phyloP scores from a whole-genome alignment of 2,113 vertebrate genomes.

The Osmerus mordax region DNA sequence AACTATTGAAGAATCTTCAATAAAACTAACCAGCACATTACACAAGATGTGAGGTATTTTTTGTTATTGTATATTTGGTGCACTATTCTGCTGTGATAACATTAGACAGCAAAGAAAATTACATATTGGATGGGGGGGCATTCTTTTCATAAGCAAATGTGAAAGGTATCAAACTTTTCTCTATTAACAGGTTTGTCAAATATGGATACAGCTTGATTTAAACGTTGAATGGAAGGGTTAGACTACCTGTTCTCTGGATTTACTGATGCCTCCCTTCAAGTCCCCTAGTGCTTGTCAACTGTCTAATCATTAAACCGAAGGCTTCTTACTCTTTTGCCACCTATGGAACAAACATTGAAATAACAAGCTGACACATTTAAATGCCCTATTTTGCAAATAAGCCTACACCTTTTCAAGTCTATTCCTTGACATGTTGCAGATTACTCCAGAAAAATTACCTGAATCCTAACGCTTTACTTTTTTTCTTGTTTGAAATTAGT shows the following conservation, averaged over 20 bases:
- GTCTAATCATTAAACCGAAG: constrained; percentile 21
- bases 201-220: background rate
- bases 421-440: background rate
- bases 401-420: background rate
- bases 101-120: too few species aligned
- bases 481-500: too few species aligned
- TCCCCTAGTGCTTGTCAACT: constrained; percentile 2
- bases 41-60: background rate
- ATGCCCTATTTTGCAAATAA: constrained; percentile 5
- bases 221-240: background rate
- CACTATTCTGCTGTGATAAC: too few species aligned
- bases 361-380: constrained; percentile 44
- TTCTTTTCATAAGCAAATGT: background rate
- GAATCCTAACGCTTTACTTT: too few species aligned
- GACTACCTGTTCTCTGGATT: background rate
- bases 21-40: background rate
- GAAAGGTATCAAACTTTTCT: background rate
- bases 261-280: background rate
- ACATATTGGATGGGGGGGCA: too few species aligned
- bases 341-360: constrained; percentile 67
- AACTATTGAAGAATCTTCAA: background rate
- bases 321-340: constrained; percentile 63
- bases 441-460: background rate
- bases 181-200: background rate
- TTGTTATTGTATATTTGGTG: background rate